phyloP scores from a whole-genome alignment of 2,113 vertebrate genomes.

The Uropsilus gracilis region DNA sequence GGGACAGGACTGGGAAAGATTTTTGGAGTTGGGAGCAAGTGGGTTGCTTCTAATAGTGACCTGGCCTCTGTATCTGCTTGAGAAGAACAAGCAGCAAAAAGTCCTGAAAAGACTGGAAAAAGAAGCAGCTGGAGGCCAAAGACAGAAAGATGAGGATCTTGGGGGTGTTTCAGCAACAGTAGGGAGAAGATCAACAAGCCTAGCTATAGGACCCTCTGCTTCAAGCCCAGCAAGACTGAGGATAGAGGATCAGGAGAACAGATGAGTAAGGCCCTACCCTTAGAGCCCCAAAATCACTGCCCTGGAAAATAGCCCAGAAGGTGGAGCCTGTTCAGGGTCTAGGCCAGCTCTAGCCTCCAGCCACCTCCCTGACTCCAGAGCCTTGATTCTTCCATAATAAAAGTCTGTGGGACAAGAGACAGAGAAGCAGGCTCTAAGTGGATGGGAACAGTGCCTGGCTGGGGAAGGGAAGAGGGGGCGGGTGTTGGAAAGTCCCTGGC shows the following conservation, averaged over 20 bases:
- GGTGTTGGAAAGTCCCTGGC: slow-evolving; percentile 17
- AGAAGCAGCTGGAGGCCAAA: background rate
- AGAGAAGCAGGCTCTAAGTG: background rate
- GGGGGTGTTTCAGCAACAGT: background rate
- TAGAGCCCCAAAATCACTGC: background rate
- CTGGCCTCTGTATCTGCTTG: background rate
- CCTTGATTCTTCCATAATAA: slow-evolving; percentile 60
- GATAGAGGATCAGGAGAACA: background rate
- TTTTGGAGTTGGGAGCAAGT: background rate
- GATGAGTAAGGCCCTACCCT: background rate
- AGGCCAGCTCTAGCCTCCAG: background rate
- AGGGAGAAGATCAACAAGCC: background rate
- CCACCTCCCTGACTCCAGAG: background rate
- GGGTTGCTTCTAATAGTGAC: background rate
- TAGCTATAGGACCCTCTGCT: background rate
- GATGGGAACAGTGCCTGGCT: background rate
- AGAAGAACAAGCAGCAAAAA: background rate
- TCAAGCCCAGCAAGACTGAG: background rate
- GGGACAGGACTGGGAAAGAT: background rate
- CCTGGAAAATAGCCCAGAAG: background rate
- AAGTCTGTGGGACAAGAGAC: background rate
- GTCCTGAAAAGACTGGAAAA: background rate
- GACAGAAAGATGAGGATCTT: background rate
- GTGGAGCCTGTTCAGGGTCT: background rate
- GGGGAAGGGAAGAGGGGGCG: background rate